These are phyloP conservation scores for Ammospiza nelsoni DNA, from an alignment of 2,113 vertebrate genomes.

Conservation along the genomic window DNA sequence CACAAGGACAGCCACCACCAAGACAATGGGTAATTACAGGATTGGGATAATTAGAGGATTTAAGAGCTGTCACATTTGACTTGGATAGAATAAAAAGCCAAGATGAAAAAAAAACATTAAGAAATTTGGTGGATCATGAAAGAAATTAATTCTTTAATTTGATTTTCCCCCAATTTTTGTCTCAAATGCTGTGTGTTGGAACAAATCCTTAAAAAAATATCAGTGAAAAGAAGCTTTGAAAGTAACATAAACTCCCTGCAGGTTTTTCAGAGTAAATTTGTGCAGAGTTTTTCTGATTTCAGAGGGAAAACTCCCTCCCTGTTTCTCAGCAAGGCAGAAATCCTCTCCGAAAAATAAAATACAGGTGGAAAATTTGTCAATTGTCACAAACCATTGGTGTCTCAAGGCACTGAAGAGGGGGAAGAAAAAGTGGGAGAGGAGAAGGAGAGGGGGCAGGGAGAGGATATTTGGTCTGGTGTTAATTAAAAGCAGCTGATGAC, in stretches of 20 bases:
- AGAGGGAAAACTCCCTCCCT: neutral
- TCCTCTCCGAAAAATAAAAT: neutral
- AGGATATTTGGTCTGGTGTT: constrained; percentile 56
- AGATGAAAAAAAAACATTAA: neutral
- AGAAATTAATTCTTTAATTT: neutral
- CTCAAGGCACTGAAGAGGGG: constrained; percentile 22
- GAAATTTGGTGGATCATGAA: neutral
- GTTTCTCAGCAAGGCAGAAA: neutral
- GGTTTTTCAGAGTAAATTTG: neutral
- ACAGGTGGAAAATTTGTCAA: neutral
- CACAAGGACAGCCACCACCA: constrained; percentile 29
- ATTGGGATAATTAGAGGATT: neutral
- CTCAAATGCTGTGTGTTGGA: neutral
- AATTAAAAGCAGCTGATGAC: constrained; percentile 73
- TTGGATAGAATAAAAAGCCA: neutral
- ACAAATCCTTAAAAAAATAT: neutral
- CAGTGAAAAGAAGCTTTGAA: neutral
- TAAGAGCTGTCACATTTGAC: neutral
- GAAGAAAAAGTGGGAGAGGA: neutral
- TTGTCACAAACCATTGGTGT: constrained; percentile 55
- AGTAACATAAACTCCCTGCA: neutral
- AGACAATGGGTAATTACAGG: constrained; percentile 20
- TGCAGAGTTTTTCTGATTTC: neutral
- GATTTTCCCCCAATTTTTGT: neutral
- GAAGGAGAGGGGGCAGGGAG: neutral